Conservation (phyloP, 2,888 invertebrate species). For the Drosophila birchii region DNA sequence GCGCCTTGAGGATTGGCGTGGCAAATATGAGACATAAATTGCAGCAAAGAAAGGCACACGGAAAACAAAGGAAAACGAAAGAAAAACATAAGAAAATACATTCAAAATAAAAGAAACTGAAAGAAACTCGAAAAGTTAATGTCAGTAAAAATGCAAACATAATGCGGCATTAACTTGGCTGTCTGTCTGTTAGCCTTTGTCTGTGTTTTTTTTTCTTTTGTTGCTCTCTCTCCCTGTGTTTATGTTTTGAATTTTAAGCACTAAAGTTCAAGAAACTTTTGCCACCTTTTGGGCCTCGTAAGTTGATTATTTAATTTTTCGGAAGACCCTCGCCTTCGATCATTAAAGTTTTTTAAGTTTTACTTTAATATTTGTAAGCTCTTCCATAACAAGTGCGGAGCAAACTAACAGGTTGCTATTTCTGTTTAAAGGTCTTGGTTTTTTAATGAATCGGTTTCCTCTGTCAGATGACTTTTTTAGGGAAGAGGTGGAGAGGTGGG, state of each 20-base stretch:
- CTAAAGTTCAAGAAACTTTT: conserved; percentile 69
- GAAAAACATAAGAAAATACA: not conserved
- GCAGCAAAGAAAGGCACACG: conserved; percentile 9
- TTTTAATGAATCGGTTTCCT: conserved; percentile 23
- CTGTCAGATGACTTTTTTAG: conserved; percentile 32
- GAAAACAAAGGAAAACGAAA: not conserved
- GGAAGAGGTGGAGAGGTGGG: not conserved
- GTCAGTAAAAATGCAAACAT: conserved; percentile 23
- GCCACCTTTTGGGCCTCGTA: conserved; percentile 30
- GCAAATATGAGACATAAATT: conserved; percentile 49
- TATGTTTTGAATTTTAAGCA: conserved; percentile 58
- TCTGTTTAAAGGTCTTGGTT: conserved; percentile 13
- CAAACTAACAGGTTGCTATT: conserved; percentile 13
- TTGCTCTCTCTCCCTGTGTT: conserved; percentile 3
- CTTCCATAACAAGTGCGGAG: conserved; percentile 21
- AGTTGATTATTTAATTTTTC: conserved; percentile 38
- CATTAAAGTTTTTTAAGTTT: conserved; percentile 36
- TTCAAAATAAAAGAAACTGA: not conserved
- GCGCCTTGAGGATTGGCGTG: conserved; percentile 46
- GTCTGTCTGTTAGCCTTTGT: conserved; percentile 43
- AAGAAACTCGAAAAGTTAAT: conserved; percentile 11
- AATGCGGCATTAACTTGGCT: conserved; percentile 2
- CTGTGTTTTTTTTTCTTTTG: conserved; percentile 23
- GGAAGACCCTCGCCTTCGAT: conserved; percentile 13
- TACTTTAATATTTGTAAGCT: conserved; percentile 12